phyloP scores from a whole-genome alignment of 2,797 vertebrate genomes.

The Pampus argenteus region DNA sequence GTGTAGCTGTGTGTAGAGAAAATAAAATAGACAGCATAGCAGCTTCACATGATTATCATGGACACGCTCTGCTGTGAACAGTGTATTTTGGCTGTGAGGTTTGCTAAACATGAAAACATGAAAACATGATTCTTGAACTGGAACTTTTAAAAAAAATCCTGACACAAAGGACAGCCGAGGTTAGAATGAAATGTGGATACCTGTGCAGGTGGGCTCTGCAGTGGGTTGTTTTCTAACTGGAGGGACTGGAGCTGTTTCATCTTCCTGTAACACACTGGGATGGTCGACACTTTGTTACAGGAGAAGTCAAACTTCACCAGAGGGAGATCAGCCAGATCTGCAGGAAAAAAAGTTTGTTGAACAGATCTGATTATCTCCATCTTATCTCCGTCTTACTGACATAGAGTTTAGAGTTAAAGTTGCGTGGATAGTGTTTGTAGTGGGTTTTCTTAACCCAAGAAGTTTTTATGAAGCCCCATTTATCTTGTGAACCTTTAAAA shows the following conservation, averaged over 20 bases:
- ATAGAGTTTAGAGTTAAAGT: not conserved
- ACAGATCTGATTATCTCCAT: not conserved
- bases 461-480: not conserved
- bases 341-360: conserved; percentile 22
- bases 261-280: conserved; percentile 94
- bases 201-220: conserved; percentile 96
- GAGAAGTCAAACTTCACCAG: conserved; percentile 97
- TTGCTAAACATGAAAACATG: too few species aligned
- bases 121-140: too few species aligned
- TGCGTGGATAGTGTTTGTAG: not conserved
- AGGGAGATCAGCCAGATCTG: conserved; percentile 93
- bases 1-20: too few species aligned
- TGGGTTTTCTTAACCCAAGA: too few species aligned
- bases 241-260: conserved; percentile 93
- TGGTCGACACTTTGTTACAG: conserved; percentile 96
- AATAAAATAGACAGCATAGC: too few species aligned
- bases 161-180: too few species aligned
- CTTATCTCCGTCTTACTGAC: not conserved
- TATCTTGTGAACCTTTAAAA: too few species aligned
- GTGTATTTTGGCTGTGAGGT: too few species aligned
- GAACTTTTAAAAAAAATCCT: too few species aligned
- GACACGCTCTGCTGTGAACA: too few species aligned
- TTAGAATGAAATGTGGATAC: conserved; percentile 65
- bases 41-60: too few species aligned
- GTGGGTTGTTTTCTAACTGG: conserved; percentile 93